phyloP scores from a whole-genome alignment of 1,140 invertebrate species.

The Ylistrum balloti region DNA sequence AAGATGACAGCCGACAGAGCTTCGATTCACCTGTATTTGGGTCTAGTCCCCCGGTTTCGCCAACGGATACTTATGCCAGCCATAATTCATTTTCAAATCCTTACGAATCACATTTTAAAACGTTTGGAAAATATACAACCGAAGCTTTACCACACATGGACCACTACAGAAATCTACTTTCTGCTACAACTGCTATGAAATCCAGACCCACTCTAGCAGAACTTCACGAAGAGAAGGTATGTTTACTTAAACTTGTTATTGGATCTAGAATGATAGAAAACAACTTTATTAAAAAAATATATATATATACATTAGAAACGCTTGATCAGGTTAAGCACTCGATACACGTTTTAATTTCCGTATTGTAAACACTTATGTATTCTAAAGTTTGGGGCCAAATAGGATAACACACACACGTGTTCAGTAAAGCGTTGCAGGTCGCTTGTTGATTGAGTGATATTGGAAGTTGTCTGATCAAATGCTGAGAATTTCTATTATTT shows the following conservation, averaged over 20 bases:
- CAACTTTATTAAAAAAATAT: background rate
- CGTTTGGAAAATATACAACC: constrained; percentile 91
- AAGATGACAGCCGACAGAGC: constrained; percentile 44
- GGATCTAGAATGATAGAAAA: background rate
- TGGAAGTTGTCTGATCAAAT: too few species aligned
- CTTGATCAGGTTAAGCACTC: too few species aligned
- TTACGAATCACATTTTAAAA: constrained; percentile 88
- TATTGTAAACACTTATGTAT: too few species aligned
- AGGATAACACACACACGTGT: background rate
- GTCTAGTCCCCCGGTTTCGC: constrained; percentile 5
- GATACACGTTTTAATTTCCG: too few species aligned
- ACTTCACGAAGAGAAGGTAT: constrained; percentile 88
- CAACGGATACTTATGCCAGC: constrained; percentile 53
- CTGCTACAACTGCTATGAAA: constrained; percentile 90
- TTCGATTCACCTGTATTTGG: constrained; percentile 36
- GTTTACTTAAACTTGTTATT: too few species aligned
- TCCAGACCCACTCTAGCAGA: constrained; percentile 95
- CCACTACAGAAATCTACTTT: constrained; percentile 97
- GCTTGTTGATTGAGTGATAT: background rate
- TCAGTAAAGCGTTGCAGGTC: background rate
- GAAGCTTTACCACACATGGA: constrained; percentile 95
- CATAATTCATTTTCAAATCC: constrained; percentile 63
- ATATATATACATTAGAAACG: too few species aligned
- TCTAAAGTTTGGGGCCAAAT: background rate
- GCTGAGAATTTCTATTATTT: too few species aligned